These are phyloP conservation scores for Magallana ariakensis DNA, from an alignment of 1,140 invertebrate species.

Conservation along the genomic window DNA sequence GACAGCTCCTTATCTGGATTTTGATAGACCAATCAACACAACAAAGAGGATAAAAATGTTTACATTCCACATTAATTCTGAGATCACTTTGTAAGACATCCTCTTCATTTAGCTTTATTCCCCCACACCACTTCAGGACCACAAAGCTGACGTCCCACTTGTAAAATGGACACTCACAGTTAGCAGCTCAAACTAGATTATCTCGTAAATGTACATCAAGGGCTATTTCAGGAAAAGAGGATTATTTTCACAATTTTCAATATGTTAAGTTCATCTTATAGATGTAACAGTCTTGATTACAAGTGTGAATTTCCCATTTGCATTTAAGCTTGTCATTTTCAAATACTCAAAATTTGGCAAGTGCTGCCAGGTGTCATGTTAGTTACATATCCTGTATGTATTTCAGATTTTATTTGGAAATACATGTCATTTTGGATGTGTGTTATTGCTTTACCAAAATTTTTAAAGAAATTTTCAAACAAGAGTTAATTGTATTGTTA, in stretches of 20 bases:
- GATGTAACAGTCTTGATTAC: no score
- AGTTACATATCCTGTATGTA: no score
- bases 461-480: no score
- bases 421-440: no score
- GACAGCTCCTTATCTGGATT: background rate
- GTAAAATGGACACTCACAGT: background rate
- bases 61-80: background rate
- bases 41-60: background rate
- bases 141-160: background rate
- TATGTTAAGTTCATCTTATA: background rate
- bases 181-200: background rate
- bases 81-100: background rate
- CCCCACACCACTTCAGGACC: background rate
- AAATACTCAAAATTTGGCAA: no score
- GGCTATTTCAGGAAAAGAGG: background rate
- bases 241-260: background rate
- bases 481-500: no score
- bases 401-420: no score
- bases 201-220: background rate
- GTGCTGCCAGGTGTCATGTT: no score
- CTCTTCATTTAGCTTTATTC: background rate
- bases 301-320: no score
- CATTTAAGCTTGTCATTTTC: no score
- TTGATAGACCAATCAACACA: conserved; percentile 4
- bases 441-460: no score